Base-by-base conservation (phyloP, 1,140 invertebrate species). In the Chelonus insularis region DNA sequence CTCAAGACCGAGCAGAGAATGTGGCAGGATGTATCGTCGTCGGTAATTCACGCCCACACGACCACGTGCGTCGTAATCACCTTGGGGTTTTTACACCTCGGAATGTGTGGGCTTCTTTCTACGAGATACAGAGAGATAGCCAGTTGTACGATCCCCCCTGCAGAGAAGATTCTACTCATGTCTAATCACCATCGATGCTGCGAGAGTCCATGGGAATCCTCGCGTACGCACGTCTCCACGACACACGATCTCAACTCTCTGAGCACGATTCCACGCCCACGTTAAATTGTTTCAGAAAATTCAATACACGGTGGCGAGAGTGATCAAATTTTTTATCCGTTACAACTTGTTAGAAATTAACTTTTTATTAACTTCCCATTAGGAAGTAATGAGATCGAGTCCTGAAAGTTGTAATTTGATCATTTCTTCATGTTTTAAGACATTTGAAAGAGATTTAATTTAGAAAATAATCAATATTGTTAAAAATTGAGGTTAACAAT, bases 21-120 rank as follows among this genome's bases (percentile, higher is more conserved):
- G 62, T 60, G 12, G 41, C 16, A 43, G 69, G 67, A 77, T 73
- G 71, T 71, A 72, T 70, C 66, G 66, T 68, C 67, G 72, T 69
- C 68, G 66, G 73, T 73, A 76, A 75, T 77, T 76, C 68, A 73
- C 77, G 68, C 75, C 74, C 64, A 77, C 74, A 71, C 65, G 37
- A 43, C 37, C 51, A 39, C 52, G 34, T 52, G 62, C 52, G 57
- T 62, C 58, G 65, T 65, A 68, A 72, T 70, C 66, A 61, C 60
- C 56, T 64, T 39, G 59, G 45, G 60, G 57, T 73, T 74, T 74
- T 73, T 74, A 68, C 72, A 69, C 71, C 68, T 71, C 64, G 67
- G 52, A 68, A 64, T 62, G 69, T 71, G 67, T 72, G 63, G 64
- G 72, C 57, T 60, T 57, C 60, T 68, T 67, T 66, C 63, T 60